Base-by-base conservation (phyloP, 1,140 invertebrate genomes). In the Geopemphigus sp. region DNA sequence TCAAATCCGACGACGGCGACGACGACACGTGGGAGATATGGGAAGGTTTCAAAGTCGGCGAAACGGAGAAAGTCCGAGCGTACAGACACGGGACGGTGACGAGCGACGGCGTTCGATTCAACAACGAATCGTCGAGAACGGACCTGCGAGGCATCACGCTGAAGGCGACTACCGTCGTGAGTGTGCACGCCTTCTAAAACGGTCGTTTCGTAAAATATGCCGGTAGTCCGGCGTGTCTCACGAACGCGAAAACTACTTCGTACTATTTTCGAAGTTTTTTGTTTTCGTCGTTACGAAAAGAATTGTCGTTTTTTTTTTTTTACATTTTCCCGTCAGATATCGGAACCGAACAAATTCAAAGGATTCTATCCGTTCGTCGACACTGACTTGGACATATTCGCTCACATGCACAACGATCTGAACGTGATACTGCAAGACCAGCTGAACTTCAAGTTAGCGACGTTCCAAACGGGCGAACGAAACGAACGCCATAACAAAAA, bases 401-500 rank as follows among this genome's bases (percentile, higher is more conserved):
- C 74, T 78, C 57, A 78, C 5, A 78, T 78, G 74, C 74, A 78
- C 17, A 47, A 78, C 22, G 74, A 78, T 47, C 26, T 78, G 22
- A 78, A 78, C 45, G 1, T 14, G 22, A 19, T 78, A 12, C 24
- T 78, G 10, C n/a, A 63, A 3, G 74, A 78, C 29, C 74, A 78
- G 29, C 19, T 78, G 5, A 78, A 78, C 5, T 78, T 78, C 22
- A 78, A 61, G 74, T 78, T 19, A 26, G 74, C 5, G 17, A 53
- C 32, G 50, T n/a, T n/a, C n/a, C n/a, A n/a, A n/a, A n/a, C n/a
- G n/a, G n/a, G n/a, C n/a, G n/a, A n/a, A n/a, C n/a, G n/a, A n/a
- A n/a, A n/a, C n/a, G n/a, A n/a, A 32, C 19, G 1, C n/a, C 19
- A 1, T 39, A 39, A 39, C 39, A n/a, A 5, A 39, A n/a, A 64